Conservation (phyloP, 2,888 invertebrate species). For the Microchrysa polita region DNA sequence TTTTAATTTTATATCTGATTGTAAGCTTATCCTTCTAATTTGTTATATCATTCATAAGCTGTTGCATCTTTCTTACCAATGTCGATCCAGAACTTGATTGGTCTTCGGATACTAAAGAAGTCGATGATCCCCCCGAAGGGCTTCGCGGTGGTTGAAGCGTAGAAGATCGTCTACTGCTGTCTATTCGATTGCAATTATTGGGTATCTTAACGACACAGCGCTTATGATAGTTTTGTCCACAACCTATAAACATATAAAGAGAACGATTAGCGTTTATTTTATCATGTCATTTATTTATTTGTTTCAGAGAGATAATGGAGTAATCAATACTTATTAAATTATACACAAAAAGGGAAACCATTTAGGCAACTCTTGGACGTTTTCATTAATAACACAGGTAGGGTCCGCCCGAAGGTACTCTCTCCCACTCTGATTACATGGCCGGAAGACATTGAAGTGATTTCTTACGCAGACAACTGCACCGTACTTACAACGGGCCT, state of each 20-base stretch:
- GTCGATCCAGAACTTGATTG: conserved; percentile 65
- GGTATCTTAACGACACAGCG: conserved; percentile 97
- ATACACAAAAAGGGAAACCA: no score
- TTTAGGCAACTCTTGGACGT: no score
- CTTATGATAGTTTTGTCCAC: conserved; percentile 98
- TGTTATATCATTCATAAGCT: conserved; percentile 68
- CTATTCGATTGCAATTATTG: conserved; percentile 86
- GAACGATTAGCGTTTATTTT: no score
- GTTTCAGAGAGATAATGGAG: no score
- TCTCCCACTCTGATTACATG: no score
- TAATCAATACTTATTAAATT: no score
- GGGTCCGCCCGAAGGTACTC: no score
- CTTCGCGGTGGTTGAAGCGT: conserved; percentile 68
- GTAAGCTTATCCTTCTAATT: conserved; percentile 50
- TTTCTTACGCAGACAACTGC: no score
- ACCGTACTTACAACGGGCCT: no score
- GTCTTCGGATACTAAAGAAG: conserved; percentile 72
- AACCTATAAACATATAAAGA: conserved; percentile 86
- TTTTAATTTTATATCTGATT: neutral
- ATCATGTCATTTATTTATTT: no score
- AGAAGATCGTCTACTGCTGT: conserved; percentile 62
- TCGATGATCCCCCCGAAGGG: conserved; percentile 77
- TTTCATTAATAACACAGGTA: no score
- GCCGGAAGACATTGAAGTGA: no score
- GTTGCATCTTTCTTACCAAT: conserved; percentile 79